A percentile compares a stretch with the other conserved stretches of the same genome.
Conservation (phyloP, 2,888 invertebrate genomes). For the Drosophila antonietae region DNA sequence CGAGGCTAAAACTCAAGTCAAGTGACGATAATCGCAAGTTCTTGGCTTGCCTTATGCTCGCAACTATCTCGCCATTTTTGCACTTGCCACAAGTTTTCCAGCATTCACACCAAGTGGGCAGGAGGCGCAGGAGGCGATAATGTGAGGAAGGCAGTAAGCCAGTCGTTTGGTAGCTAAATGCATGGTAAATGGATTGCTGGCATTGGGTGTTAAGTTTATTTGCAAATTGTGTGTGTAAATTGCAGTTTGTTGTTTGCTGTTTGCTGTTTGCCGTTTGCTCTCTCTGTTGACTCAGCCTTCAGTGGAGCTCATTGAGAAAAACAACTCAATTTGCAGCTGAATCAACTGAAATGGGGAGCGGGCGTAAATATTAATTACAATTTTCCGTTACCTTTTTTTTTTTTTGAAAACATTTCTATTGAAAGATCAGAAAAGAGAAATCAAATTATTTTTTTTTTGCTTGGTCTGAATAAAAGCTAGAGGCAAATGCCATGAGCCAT, state of each 20-base stretch:
- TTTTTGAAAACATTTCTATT: constrained; percentile 9
- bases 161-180: constrained; percentile 42
- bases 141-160: neutral
- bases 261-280: constrained; percentile 30
- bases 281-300: constrained; percentile 34
- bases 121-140: neutral
- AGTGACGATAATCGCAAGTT: constrained; percentile 74
- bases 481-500: neutral
- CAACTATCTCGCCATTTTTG: neutral
- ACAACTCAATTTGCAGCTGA: constrained; percentile 57
- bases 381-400: constrained; percentile 18
- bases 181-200: constrained; percentile 63
- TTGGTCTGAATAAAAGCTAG: constrained; percentile 11
- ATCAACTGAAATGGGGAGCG: constrained; percentile 22
- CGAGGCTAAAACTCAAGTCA: constrained; percentile 60
- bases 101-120: neutral
- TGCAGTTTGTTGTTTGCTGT: constrained; percentile 40
- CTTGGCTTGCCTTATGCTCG: constrained; percentile 25
- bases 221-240: constrained; percentile 68
- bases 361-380: constrained; percentile 59
- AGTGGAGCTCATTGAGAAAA: constrained; percentile 50
- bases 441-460: constrained; percentile 51
- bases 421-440: constrained; percentile 55
- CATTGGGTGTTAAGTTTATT: constrained; percentile 46
- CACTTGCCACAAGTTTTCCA: constrained; percentile 6